A percentile compares a stretch with the other conserved stretches of the same genome.
Evolutionary conservation across 35 echinoderm and acorn worm species (phyloP).

Genomic region (Patiria miniata): DNA sequence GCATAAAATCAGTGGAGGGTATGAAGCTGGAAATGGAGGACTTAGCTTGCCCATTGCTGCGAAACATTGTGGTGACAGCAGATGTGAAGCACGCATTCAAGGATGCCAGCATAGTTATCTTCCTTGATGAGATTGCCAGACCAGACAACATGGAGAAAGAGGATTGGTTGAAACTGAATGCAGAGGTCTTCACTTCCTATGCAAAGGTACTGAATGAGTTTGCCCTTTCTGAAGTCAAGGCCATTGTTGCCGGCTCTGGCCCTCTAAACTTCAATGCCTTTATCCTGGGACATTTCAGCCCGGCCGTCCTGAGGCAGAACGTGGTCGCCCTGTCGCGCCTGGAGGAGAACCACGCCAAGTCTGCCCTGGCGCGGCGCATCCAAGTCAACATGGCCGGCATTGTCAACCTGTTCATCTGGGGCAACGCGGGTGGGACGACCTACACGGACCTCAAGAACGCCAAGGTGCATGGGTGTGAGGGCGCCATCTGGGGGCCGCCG

Average conservation of each 20-base stretch:
- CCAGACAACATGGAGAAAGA: conserved; percentile 59
- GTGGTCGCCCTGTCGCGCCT: conserved; percentile 69
- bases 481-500: conserved; percentile 91
- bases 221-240: conserved; percentile 73
- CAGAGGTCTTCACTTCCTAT: conserved; percentile 60
- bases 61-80: conserved; percentile 58
- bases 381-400: conserved; percentile 88
- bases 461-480: conserved; percentile 83
- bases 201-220: conserved; percentile 65
- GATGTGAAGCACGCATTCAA: conserved; percentile 72
- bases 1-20: conserved; percentile 51
- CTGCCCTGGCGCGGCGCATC: conserved; percentile 80
- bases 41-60: conserved; percentile 79
- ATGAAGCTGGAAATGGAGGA: conserved; percentile 78
- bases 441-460: conserved; percentile 67
- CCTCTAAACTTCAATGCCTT: conserved; percentile 88
- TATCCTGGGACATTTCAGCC: conserved; percentile 67
- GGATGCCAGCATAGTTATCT: conserved; percentile 66
- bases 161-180: conserved; percentile 75
- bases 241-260: conserved; percentile 78
- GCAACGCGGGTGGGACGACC: conserved; percentile 82
- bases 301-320: conserved; percentile 75
- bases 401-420: conserved; percentile 87
- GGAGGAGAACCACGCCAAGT: conserved; percentile 90
- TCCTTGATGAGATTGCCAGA: conserved; percentile 78